Conservation (phyloP, 2,113 vertebrate genomes). For the Pteruthius melanotis region DNA sequence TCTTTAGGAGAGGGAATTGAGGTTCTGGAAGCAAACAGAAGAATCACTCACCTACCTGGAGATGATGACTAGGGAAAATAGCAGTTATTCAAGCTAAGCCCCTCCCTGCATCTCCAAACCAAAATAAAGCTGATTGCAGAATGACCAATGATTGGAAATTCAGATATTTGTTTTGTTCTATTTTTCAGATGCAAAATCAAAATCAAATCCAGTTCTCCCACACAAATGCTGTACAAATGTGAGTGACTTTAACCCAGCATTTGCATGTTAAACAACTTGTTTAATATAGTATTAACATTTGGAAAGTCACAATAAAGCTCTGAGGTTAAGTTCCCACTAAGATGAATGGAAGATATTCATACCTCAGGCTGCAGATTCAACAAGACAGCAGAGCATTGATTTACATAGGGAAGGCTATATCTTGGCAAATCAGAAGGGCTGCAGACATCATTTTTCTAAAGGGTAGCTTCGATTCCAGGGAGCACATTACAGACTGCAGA, state of each 20-base stretch:
- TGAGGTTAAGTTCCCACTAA: conserved; percentile 29
- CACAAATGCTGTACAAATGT: not conserved
- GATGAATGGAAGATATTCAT: conserved; percentile 14
- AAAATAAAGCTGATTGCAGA: not conserved
- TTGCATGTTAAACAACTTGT: conserved; percentile 13
- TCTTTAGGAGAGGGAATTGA: not conserved
- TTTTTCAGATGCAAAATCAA: not conserved
- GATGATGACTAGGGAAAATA: not conserved
- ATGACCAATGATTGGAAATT: not conserved
- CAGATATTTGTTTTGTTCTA: not conserved
- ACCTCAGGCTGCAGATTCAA: conserved; percentile 38
- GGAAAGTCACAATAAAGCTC: not conserved
- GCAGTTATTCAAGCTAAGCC: not conserved
- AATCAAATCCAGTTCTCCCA: not conserved
- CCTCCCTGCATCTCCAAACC: not conserved
- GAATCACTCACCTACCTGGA: not conserved
- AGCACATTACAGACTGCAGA: not conserved
- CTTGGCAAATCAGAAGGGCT: conserved; percentile 15
- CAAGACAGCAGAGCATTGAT: conserved; percentile 22
- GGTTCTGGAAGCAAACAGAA: not conserved
- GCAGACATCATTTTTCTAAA: not conserved
- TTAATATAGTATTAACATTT: not conserved
- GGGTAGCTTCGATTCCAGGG: not conserved
- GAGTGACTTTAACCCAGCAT: not conserved
- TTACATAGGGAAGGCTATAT: not conserved